These are phyloP conservation scores for Astropecten irregularis DNA, from an alignment of 53 echinoderm and acorn worm genomes.

Conservation along the genomic window DNA sequence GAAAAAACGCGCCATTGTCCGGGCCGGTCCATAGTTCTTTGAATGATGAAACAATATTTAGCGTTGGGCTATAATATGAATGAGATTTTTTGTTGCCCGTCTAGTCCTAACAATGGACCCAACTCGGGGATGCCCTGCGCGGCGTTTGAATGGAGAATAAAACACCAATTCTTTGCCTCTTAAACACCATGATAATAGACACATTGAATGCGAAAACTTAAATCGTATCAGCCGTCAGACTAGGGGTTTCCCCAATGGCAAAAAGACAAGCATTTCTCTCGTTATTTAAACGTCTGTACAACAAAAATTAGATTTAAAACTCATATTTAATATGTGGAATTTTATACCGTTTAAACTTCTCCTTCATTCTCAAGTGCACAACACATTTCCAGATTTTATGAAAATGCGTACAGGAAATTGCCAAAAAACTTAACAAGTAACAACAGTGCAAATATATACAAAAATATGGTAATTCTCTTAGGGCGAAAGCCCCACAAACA, in stretches of 20 bases:
- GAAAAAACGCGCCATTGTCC: slow-evolving; percentile 48
- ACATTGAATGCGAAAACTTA: slow-evolving; percentile 36
- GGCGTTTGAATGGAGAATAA: slow-evolving; percentile 17
- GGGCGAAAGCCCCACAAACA: slow-evolving; percentile 17
- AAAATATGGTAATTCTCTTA: slow-evolving; percentile 37
- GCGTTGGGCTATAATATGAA: slow-evolving; percentile 9
- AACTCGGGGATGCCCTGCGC: slow-evolving; percentile 17
- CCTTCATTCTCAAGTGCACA: slow-evolving; percentile 25
- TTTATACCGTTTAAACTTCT: slow-evolving; percentile 6
- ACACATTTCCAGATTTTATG: slow-evolving; percentile 14
- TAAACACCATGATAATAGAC: slow-evolving; percentile 4
- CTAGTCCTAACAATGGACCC: not conserved
- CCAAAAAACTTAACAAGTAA: slow-evolving; percentile 42
- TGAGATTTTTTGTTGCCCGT: not conserved
- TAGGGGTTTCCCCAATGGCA: slow-evolving; percentile 33
- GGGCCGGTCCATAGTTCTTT: slow-evolving; percentile 35
- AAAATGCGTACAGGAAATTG: slow-evolving; percentile 17
- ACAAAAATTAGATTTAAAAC: not conserved
- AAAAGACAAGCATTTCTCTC: slow-evolving; percentile 1
- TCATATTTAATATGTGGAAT: slow-evolving; percentile 1
- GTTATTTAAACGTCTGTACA: slow-evolving; percentile 29
- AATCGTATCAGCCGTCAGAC: not conserved
- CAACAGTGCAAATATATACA: slow-evolving; percentile 59
- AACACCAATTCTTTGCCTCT: slow-evolving; percentile 20
- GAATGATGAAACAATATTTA: slow-evolving; percentile 43